Percentiles rank a stretch among this genome's conserved stretches.
Evolutionary conservation across 2,888 invertebrate species (phyloP).

Genomic region (Cybosia mesomella): DNA sequence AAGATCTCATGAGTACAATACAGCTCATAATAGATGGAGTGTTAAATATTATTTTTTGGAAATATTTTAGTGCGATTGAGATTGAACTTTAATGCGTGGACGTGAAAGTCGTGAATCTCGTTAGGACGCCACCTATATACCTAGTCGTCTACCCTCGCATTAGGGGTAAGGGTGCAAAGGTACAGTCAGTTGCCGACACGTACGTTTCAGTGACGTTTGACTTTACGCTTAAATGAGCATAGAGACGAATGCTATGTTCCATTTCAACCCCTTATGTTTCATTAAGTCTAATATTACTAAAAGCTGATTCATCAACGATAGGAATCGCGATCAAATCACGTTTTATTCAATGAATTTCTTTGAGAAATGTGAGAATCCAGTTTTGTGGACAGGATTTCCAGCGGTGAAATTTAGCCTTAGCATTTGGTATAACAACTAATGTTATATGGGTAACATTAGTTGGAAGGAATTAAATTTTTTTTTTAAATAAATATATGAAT

Average conservation of each 20-base stretch:
- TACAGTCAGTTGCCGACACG: background rate
- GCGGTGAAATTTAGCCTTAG: too few species aligned
- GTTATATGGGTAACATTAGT: too few species aligned
- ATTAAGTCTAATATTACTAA: background rate
- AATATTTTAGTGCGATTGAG: background rate
- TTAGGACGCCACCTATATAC: background rate
- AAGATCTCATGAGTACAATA: background rate
- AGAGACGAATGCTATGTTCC: background rate
- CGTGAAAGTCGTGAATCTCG: background rate
- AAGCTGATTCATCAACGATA: background rate
- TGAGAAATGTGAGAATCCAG: too few species aligned
- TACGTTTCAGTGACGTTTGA: background rate
- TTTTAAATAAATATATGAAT: too few species aligned
- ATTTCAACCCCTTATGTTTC: background rate
- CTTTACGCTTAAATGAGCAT: background rate
- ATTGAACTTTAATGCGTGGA: background rate
- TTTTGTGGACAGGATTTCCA: too few species aligned
- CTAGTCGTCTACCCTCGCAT: background rate
- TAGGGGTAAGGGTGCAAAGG: background rate
- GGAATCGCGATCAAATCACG: too few species aligned
- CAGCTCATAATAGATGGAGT: background rate
- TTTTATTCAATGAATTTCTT: too few species aligned
- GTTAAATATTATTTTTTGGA: background rate
- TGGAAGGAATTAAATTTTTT: too few species aligned
- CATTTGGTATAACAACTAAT: too few species aligned